These are phyloP conservation scores for Platalea minor DNA, from an alignment of 2,797 vertebrate species.

Conservation along the genomic window DNA sequence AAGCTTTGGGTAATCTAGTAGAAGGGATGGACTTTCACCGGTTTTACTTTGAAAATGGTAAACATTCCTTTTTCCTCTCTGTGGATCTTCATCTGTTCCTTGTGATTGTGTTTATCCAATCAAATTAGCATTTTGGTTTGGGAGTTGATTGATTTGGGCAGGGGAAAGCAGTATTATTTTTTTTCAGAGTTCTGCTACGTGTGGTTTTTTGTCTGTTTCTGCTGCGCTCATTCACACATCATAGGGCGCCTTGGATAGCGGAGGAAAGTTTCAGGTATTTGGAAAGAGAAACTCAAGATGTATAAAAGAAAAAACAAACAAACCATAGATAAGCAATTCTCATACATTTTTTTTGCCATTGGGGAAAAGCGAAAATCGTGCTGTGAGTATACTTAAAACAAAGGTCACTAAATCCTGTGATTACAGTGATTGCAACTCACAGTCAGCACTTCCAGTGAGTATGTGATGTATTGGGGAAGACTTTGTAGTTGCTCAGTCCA, in stretches of 20 bases:
- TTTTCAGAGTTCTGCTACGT: not conserved
- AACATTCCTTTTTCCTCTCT: not conserved
- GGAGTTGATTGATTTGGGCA: not conserved
- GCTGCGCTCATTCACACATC: not conserved
- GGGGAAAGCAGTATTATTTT: not conserved
- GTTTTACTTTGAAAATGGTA: slow-evolving; percentile 98
- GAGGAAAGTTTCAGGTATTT: not conserved
- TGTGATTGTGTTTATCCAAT: not conserved
- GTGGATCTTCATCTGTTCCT: not conserved
- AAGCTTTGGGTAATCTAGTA: slow-evolving; percentile 95
- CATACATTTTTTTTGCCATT: not conserved
- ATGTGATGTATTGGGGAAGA: not conserved
- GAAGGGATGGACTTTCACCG: slow-evolving; percentile 97
- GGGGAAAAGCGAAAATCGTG: not conserved
- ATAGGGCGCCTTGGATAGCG: not conserved
- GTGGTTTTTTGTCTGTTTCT: not conserved
- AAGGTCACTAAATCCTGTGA: not conserved
- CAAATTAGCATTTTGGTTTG: not conserved
- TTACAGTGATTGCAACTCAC: not conserved
- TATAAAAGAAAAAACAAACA: not conserved
- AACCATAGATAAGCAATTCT: not conserved
- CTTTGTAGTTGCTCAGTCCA: not conserved
- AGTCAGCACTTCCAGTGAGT: not conserved
- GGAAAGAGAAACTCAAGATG: not conserved
- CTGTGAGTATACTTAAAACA: not conserved